Base-by-base conservation (phyloP, 2,888 invertebrate genomes). In the Agonopterix subpropinquella region DNA sequence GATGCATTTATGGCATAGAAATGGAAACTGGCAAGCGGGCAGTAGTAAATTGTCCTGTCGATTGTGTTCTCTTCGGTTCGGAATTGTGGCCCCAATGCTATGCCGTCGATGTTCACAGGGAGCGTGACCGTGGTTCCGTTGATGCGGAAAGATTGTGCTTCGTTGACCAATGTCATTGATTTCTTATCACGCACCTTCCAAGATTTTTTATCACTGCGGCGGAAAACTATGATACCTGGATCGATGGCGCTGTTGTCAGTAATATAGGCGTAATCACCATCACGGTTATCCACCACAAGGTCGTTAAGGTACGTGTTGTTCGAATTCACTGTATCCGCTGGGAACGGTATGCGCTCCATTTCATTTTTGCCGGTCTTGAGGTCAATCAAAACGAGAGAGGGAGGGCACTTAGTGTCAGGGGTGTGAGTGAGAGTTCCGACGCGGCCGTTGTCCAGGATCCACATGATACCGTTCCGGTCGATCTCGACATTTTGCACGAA, bases 401-500 rank as follows among this genome's bases (percentile, higher is more conserved):
- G 92, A 5, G 91, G 90, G 64, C 94, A 95, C 56, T 88, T 90
- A 4, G 79, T 65, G 56, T 80, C 75, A 1, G 90, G 89, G n/a
- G 68, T 77, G 49, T 77, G 79, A 1, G 90, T 89, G 54, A 93
- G 80, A 1, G 92, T 92, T 8, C 90, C 90, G 1, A 91, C 89
- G 51, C 92, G 86, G 0, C 94, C 94, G 46, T 92, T 91, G 57
- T 94, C 94, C 45, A 93, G 86, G 36, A 91, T 89, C 90, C 92
- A 93, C 89, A 94, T 90, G 9, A 92, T 77, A 3, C 94, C 93
- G 53, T 89, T 89, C 2, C 90, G 89, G 72, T 95, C 94, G 44
- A 94, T 91, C 68, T 94, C 94, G 57, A 94, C 83, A 59, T 92
- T 92, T 72, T 94, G 94, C 18, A 94, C 93, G 65, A 92, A 93